Evolutionary conservation across 2,888 invertebrate species (phyloP).

Genomic region (Zygaena filipendulae): DNA sequence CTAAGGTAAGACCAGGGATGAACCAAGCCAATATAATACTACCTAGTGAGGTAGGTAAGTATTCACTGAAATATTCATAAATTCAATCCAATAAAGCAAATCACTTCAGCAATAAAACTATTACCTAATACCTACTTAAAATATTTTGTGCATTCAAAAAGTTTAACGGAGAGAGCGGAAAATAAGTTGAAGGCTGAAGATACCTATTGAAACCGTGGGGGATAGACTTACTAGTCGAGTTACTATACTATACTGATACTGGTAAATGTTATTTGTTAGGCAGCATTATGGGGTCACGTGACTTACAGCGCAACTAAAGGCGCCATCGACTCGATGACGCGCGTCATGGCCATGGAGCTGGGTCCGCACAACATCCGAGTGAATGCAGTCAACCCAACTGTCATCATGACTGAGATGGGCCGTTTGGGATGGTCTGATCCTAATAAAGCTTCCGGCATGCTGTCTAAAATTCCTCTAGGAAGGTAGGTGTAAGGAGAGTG

Average conservation of each 20-base stretch:
- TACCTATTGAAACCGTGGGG: no score
- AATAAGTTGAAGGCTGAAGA: no score
- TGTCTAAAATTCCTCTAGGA: conserved; percentile 79
- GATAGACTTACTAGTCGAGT: no score
- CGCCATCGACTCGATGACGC: conserved; percentile 81
- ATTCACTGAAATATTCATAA: no score
- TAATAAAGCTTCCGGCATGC: conserved; percentile 71
- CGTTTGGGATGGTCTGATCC: conserved; percentile 80
- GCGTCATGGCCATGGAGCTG: conserved; percentile 82
- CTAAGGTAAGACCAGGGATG: conserved; percentile 47
- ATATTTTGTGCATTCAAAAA: no score
- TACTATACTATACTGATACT: no score
- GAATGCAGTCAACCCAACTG: conserved; percentile 89
- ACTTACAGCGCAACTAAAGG: conserved; percentile 84
- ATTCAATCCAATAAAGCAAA: no score
- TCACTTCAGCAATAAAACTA: no score
- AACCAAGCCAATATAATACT: not conserved
- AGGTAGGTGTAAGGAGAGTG: conserved; percentile 58
- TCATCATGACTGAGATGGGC: conserved; percentile 88
- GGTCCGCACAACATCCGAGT: conserved; percentile 82
- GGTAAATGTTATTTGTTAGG: no score
- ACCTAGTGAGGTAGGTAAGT: no score
- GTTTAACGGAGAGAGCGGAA: no score
- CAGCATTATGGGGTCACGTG: conserved; percentile 75
- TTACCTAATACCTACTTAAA: no score